Percentiles rank a stretch among this genome's conserved stretches.
Evolutionary conservation across 2,113 vertebrate genomes (phyloP).

Genomic region (Anhinga rufa): DNA sequence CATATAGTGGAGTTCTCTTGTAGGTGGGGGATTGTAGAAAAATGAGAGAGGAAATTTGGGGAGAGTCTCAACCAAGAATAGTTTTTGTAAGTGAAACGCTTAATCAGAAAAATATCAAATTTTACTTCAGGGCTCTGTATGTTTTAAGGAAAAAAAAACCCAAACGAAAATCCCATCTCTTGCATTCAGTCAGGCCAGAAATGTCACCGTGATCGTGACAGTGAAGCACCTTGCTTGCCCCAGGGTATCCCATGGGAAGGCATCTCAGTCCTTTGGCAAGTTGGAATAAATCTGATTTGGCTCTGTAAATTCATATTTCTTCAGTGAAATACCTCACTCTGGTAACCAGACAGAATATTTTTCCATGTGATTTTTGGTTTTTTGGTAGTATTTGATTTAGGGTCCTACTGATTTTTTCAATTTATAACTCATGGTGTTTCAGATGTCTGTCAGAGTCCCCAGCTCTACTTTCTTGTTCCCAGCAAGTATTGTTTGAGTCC

Average conservation of each 20-base stretch:
- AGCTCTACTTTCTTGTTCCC: background rate
- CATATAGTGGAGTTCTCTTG: background rate
- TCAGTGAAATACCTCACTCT: background rate
- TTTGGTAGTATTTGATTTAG: background rate
- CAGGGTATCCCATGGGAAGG: background rate
- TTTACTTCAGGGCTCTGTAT: background rate
- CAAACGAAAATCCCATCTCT: background rate
- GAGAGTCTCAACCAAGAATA: background rate
- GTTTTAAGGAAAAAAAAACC: background rate
- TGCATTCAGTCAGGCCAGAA: background rate
- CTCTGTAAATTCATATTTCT: background rate
- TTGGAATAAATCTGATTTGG: background rate
- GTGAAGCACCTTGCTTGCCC: background rate
- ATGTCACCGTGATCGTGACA: background rate
- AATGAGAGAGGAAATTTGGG: background rate
- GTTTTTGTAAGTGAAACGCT: background rate
- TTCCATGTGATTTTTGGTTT: background rate
- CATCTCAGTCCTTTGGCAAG: background rate
- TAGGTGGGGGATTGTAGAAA: background rate
- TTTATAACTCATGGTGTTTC: background rate
- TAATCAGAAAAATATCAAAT: background rate
- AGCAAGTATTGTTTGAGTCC: background rate
- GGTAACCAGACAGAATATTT: background rate
- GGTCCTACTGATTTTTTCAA: background rate
- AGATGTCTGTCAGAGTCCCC: background rate